Evolutionary conservation across 2,888 invertebrate genomes (phyloP), one percentile per base, ranked within the genome.

Genomic region (Teleiodes luculella): DNA sequence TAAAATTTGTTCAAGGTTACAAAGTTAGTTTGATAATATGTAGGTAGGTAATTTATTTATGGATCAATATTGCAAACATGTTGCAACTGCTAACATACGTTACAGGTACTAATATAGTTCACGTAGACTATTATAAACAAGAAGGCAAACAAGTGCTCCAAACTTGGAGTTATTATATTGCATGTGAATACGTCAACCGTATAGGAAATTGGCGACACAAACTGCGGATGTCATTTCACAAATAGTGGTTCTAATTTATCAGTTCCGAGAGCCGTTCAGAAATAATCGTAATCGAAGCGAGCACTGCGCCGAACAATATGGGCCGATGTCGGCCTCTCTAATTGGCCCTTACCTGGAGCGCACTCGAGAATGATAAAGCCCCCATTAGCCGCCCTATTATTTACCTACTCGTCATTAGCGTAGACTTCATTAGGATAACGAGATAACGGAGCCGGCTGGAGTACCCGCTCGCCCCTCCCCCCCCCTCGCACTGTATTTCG

Each of bases 331-430:
- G 83, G 86, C 79, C 82, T 85, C 82, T 81, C 87, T 89, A 89
- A 89, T 89, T 89, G 89, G 89, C 89, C 87, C 89, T 89, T 88
- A 88, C 89, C 89, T 87, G 86, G 79, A 88, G 89, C 88, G 86
- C 83, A 87, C 88, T 89, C 85, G 85, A 88, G 87, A 89, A 89
- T 89, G 89, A 89, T 88, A 88, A 88, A 88, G 89, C 87, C 85
- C 83, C 88, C 86, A 89, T 89, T 89, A 89, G 88, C 86, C 85
- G 84, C 86, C 88, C 88, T 89, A 89, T 89, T 88, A 89, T 89
- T 89, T 89, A 89, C 88, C 88, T 88, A 88, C 88, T 89, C 89
- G 86, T 88, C 88, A 89, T 89, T 89, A 89, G 87, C 85, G 88
- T 88, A 87, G 87, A 88, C 86, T 89, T 89, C 88, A 89, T 89